Conservation (phyloP, 2,113 vertebrate genomes). For the Alces alces region DNA sequence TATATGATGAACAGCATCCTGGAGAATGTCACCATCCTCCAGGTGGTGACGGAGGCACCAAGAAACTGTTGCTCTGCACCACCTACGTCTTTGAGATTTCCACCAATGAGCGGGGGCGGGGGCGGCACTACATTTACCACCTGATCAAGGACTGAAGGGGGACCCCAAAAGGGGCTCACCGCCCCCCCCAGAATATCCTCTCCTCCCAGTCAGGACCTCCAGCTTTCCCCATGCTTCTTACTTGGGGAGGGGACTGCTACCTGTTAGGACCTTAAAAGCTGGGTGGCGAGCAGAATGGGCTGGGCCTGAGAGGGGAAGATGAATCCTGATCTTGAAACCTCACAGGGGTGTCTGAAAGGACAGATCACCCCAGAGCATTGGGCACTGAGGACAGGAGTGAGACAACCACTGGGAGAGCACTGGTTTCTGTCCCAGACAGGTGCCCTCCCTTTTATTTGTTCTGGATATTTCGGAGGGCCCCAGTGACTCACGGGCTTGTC, state of each 20-base stretch:
- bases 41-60: slow-evolving; percentile 80
- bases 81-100: slow-evolving; percentile 71
- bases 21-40: background rate
- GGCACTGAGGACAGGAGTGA: background rate
- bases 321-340: background rate
- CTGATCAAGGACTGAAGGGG: slow-evolving; percentile 66
- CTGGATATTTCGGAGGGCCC: background rate
- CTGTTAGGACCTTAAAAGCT: background rate
- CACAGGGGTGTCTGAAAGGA: background rate
- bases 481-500: background rate
- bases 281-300: background rate
- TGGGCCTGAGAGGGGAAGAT: background rate
- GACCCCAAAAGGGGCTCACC: background rate
- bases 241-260: background rate
- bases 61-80: slow-evolving; percentile 71
- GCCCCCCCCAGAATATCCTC: background rate
- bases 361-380: background rate
- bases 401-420: background rate
- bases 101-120: slow-evolving; percentile 54
- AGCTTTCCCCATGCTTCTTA: background rate
- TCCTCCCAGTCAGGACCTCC: background rate
- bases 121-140: slow-evolving; percentile 77
- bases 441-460: background rate
- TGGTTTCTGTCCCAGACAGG: background rate
- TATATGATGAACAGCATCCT: background rate